A percentile compares a stretch with the other conserved stretches of the same genome.
Conservation (phyloP, 2,888 invertebrate species). For the Limnephilus marmoratus region DNA sequence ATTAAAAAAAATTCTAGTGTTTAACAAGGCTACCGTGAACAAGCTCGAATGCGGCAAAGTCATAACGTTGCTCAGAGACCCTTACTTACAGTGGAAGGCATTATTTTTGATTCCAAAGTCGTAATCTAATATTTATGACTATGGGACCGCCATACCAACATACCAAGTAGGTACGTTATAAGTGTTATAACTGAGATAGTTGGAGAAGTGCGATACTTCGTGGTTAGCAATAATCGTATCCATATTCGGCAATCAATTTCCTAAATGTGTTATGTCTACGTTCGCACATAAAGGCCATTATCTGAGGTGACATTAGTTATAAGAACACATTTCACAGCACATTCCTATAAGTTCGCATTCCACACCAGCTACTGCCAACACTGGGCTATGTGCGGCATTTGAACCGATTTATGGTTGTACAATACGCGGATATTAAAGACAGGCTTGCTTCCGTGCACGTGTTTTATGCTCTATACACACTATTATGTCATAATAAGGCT, state of each 20-base stretch:
- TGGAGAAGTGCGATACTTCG: slow-evolving; percentile 18
- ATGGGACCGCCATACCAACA: not conserved
- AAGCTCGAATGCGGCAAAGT: not conserved
- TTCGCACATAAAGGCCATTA: slow-evolving; percentile 35
- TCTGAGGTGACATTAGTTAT: slow-evolving; percentile 50
- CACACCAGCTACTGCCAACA: not conserved
- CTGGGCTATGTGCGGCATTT: not conserved
- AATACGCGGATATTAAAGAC: slow-evolving; percentile 2
- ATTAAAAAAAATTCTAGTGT: not conserved
- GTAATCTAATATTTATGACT: not conserved
- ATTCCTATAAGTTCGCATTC: slow-evolving; percentile 17
- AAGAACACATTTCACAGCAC: slow-evolving; percentile 23
- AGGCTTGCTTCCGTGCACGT: not conserved
- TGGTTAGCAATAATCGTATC: slow-evolving; percentile 28
- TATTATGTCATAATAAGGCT: slow-evolving; percentile 29
- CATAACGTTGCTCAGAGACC: not conserved
- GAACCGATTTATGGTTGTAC: not conserved
- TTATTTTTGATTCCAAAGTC: slow-evolving; percentile 2
- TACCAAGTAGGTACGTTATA: not conserved
- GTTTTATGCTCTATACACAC: not conserved
- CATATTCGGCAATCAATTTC: slow-evolving; percentile 38
- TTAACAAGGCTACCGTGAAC: not conserved
- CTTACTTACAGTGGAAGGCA: not conserved
- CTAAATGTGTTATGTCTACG: slow-evolving; percentile 19
- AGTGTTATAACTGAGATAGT: slow-evolving; percentile 11